A percentile compares a stretch with the other conserved stretches of the same genome.
Conservation (phyloP, 2,888 invertebrate species). For the Leptinotarsa peninsularis region DNA sequence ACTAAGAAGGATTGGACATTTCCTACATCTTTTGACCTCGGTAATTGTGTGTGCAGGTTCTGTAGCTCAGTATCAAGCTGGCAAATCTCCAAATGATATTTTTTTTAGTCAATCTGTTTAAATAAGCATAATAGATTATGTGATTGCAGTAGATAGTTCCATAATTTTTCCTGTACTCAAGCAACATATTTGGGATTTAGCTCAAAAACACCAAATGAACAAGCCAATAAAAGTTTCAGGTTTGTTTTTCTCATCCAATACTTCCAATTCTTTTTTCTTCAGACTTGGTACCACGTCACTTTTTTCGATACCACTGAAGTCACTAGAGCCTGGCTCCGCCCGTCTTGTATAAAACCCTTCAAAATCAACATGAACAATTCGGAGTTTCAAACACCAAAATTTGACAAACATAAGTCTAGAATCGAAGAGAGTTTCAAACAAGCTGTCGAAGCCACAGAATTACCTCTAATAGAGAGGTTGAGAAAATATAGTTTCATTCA, state of each 20-base stretch:
- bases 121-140: no score
- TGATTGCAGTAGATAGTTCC: no score
- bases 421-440: constrained; percentile 40
- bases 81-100: no score
- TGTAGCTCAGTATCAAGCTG: no score
- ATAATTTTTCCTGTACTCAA: no score
- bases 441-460: constrained; percentile 44
- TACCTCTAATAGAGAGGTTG: constrained; percentile 46
- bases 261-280: constrained; percentile 13
- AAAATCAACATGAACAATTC: constrained; percentile 38
- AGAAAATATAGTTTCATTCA: constrained; percentile 47
- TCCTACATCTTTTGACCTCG: no score
- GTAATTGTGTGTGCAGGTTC: no score
- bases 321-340: constrained; percentile 50
- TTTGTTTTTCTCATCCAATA: not conserved
- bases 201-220: no score
- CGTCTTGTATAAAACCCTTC: constrained; percentile 44
- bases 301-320: constrained; percentile 49
- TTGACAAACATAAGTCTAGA: constrained; percentile 36
- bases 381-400: constrained; percentile 21
- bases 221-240: no score
- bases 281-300: constrained; percentile 53
- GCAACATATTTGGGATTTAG: no score
- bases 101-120: no score
- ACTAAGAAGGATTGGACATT: no score